These are phyloP conservation scores for Luperina testacea DNA, from an alignment of 2,888 invertebrate genomes.

Conservation along the genomic window DNA sequence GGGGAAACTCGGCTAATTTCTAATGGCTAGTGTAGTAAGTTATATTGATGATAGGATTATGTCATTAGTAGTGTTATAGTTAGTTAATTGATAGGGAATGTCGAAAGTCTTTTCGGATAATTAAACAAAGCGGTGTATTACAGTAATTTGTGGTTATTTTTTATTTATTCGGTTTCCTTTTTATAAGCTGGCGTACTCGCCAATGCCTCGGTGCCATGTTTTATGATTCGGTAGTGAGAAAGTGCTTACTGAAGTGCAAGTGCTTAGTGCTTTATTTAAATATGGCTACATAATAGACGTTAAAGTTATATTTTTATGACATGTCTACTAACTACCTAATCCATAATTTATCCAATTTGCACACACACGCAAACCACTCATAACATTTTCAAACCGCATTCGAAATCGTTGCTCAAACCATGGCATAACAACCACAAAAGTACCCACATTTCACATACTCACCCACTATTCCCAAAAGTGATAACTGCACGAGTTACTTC, in stretches of 20 bases:
- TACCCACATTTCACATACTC: not conserved
- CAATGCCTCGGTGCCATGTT: not conserved
- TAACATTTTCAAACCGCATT: slow-evolving; percentile 3
- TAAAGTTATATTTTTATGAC: not conserved
- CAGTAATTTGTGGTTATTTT: not conserved
- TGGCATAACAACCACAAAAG: not conserved
- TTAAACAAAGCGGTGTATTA: not conserved
- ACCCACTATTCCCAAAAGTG: slow-evolving; percentile 3
- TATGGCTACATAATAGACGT: no score
- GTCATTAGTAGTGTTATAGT: slow-evolving; percentile 17
- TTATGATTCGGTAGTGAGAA: not conserved
- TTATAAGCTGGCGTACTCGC: not conserved
- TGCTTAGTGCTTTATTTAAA: not conserved
- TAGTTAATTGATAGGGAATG: slow-evolving; percentile 18
- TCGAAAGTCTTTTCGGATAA: not conserved
- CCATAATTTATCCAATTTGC: not conserved
- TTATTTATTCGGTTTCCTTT: not conserved
- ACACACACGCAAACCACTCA: not conserved
- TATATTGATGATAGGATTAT: slow-evolving; percentile 12
- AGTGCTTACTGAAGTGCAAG: not conserved
- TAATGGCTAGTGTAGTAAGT: slow-evolving; percentile 40
- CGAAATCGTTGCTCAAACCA: not conserved
- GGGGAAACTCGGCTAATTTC: slow-evolving; percentile 54
- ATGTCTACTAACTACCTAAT: not conserved
- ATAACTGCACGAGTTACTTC: slow-evolving; percentile 16